Conservation (phyloP, 2,113 vertebrate genomes). For the Chaenogobius annularis region DNA sequence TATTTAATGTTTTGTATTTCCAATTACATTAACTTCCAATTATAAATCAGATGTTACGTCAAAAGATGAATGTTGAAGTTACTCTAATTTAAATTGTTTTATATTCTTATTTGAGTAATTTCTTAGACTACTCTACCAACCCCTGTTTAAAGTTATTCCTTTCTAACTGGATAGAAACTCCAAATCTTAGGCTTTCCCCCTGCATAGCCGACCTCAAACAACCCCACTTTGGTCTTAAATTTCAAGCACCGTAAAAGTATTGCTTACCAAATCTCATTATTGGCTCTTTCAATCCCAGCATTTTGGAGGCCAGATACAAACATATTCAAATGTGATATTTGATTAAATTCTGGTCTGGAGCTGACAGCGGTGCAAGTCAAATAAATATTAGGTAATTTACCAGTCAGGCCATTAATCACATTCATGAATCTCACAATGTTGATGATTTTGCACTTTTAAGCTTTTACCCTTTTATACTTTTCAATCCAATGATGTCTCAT, state of each 20-base stretch:
- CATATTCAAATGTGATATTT: slow-evolving; percentile 13
- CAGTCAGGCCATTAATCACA: neutral
- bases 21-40: too few species aligned
- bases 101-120: too few species aligned
- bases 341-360: neutral
- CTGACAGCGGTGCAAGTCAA: neutral
- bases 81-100: too few species aligned
- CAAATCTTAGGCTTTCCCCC: neutral
- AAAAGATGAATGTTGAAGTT: too few species aligned
- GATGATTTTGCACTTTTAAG: slow-evolving; percentile 1
- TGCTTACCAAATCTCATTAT: neutral
- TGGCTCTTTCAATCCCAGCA: neutral
- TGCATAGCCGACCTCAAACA: neutral
- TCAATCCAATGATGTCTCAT: neutral
- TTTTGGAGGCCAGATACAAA: slow-evolving; percentile 3
- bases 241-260: neutral
- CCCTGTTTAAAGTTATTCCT: neutral
- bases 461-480: slow-evolving; percentile 8
- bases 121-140: neutral
- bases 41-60: too few species aligned
- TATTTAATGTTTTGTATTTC: too few species aligned
- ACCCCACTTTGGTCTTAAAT: neutral
- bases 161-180: neutral
- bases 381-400: slow-evolving; percentile 3
- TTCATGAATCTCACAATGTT: neutral